Percentiles rank a stretch among this genome's conserved stretches.
phyloP scores from a whole-genome alignment of 2,888 invertebrate genomes.

The Tenthredo scrophulariae region DNA sequence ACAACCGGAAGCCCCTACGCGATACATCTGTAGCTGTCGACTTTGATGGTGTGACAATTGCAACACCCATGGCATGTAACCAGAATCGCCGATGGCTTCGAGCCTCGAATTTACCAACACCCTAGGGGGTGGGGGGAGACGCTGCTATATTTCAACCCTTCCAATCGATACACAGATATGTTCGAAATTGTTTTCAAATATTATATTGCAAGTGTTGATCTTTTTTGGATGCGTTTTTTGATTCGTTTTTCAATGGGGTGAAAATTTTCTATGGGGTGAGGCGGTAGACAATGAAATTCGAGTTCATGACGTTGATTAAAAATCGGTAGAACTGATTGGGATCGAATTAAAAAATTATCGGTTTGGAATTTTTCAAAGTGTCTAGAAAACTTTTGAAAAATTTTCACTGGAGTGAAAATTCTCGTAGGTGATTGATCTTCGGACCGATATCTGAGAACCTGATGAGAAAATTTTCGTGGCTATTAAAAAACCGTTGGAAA shows the following conservation, averaged over 20 bases:
- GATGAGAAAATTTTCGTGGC: too few relatives aligned
- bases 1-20: conserved; percentile 57
- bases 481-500: too few relatives aligned
- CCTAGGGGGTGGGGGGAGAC: not conserved
- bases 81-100: conserved; percentile 26
- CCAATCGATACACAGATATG: not conserved
- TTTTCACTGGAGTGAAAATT: too few relatives aligned
- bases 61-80: conserved; percentile 62
- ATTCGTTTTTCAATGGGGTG: not conserved
- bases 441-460: too few relatives aligned
- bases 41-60: conserved; percentile 77
- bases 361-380: too few relatives aligned
- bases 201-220: not conserved
- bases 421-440: too few relatives aligned
- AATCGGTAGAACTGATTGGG: too few relatives aligned
- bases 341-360: too few relatives aligned
- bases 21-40: conserved; percentile 77
- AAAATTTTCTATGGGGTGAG: too few relatives aligned
- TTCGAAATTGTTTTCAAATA: not conserved
- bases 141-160: not conserved
- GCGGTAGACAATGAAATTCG: not conserved
- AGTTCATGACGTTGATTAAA: too few relatives aligned
- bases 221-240: not conserved
- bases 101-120: not conserved
- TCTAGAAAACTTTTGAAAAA: too few relatives aligned